phyloP scores from a whole-genome alignment of 2,888 invertebrate species.

The Cheilosia scutellata region DNA sequence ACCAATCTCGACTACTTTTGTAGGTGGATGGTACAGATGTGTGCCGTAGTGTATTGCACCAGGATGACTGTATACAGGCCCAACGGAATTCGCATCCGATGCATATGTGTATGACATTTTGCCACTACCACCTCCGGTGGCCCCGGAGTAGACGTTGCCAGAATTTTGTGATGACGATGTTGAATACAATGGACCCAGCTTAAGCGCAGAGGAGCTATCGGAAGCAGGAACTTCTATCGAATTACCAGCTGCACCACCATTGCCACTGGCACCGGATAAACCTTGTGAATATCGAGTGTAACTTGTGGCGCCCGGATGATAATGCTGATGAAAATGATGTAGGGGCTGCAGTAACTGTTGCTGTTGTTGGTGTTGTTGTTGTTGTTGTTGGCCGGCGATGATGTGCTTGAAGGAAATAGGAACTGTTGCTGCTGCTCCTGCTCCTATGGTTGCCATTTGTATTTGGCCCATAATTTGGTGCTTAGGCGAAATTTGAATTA shows the following conservation, averaged over 20 bases:
- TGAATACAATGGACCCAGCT: constrained; percentile 49
- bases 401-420: constrained; percentile 42
- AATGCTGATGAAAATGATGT: constrained; percentile 46
- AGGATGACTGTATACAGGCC: constrained; percentile 80
- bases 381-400: constrained; percentile 33
- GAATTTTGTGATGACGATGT: constrained; percentile 71
- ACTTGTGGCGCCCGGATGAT: constrained; percentile 41
- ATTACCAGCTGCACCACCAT: constrained; percentile 15
- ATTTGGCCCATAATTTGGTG: constrained; percentile 37
- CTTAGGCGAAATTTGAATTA: constrained; percentile 47
- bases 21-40: constrained; percentile 81
- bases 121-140: constrained; percentile 65
- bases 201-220: constrained; percentile 34
- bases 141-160: constrained; percentile 63
- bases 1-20: constrained; percentile 64
- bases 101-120: constrained; percentile 58
- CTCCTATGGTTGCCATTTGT: constrained; percentile 56
- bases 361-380: constrained; percentile 66
- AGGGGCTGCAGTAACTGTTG: constrained; percentile 61
- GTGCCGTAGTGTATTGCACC: constrained; percentile 81
- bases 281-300: constrained; percentile 45
- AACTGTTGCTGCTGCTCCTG: constrained; percentile 60
- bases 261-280: constrained; percentile 41
- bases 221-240: constrained; percentile 41
- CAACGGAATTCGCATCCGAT: constrained; percentile 53